A percentile compares a stretch with the other conserved stretches of the same genome.
Evolutionary conservation across 2,797 vertebrate genomes (phyloP).

Genomic region (Cynopterus sphinx): DNA sequence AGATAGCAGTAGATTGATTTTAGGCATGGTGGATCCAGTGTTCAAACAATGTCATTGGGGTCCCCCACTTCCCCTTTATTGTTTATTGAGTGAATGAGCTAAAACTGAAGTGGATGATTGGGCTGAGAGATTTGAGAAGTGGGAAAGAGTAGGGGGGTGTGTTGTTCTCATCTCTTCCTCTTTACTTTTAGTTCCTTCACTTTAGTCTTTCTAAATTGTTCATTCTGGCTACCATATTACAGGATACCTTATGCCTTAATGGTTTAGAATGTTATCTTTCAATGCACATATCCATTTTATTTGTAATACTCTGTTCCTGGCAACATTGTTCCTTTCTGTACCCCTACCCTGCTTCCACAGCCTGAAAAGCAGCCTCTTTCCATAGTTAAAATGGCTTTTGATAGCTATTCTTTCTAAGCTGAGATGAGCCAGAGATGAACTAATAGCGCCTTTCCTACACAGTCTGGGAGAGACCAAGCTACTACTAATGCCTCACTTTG

Average conservation of each 20-base stretch:
- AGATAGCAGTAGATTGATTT: constrained; percentile 10
- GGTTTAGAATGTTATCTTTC: background rate
- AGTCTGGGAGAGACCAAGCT: background rate
- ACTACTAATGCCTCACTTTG: background rate
- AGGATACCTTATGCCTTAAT: background rate
- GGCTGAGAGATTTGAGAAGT: background rate
- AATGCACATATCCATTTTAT: background rate
- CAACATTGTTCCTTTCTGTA: background rate
- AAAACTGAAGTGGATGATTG: background rate
- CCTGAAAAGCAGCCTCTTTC: constrained; percentile 4
- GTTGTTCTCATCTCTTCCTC: background rate
- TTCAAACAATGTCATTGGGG: background rate
- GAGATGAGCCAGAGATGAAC: background rate
- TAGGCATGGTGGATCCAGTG: background rate
- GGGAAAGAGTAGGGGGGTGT: background rate
- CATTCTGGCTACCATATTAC: background rate
- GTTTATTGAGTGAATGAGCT: background rate
- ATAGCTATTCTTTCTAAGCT: background rate
- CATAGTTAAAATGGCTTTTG: background rate
- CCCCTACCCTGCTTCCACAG: background rate
- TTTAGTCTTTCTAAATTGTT: background rate
- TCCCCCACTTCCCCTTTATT: background rate
- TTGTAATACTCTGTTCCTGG: background rate
- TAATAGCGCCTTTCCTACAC: constrained; percentile 2
- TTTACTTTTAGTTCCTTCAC: background rate